Percentiles rank a stretch among this genome's conserved stretches.
These are phyloP conservation scores for Phyllostomus hastatus DNA, from an alignment of 2,113 vertebrate species.

Conservation along the genomic window DNA sequence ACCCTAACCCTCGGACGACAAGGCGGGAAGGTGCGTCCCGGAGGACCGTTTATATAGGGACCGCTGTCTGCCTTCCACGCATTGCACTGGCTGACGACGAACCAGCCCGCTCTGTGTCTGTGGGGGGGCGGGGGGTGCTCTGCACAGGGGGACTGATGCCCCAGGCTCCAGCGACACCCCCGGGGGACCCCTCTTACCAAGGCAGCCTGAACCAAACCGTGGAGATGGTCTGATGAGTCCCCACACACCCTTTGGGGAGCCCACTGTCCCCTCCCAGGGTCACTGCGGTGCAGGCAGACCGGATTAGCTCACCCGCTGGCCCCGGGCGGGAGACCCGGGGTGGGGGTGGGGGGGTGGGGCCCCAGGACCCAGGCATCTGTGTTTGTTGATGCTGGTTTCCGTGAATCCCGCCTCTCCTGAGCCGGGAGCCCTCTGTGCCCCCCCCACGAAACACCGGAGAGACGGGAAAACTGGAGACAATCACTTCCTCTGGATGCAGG, in stretches of 20 bases:
- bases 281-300: background rate
- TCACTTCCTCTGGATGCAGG: background rate
- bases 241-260: accelerated
- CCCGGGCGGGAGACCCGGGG: background rate
- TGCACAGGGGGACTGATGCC: background rate
- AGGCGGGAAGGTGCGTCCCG: too few relatives aligned
- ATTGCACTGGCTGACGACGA: accelerated
- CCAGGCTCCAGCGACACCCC: too few relatives aligned
- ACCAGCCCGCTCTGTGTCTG: accelerated
- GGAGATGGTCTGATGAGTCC: background rate
- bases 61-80: accelerated
- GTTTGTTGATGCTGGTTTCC: background rate
- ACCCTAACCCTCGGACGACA: background rate
- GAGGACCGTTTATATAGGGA: accelerated
- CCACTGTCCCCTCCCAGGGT: accelerated
- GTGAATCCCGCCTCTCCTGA: background rate
- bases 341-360: background rate
- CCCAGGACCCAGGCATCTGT: background rate
- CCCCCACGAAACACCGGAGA: background rate
- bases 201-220: background rate
- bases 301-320: background rate
- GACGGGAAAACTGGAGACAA: slow-evolving; percentile 36
- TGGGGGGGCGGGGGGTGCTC: accelerated
- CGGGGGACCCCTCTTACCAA: background rate
- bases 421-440: background rate